Base-by-base conservation (phyloP, 2,888 invertebrate species). In the Nipponacmea schrenckii region DNA sequence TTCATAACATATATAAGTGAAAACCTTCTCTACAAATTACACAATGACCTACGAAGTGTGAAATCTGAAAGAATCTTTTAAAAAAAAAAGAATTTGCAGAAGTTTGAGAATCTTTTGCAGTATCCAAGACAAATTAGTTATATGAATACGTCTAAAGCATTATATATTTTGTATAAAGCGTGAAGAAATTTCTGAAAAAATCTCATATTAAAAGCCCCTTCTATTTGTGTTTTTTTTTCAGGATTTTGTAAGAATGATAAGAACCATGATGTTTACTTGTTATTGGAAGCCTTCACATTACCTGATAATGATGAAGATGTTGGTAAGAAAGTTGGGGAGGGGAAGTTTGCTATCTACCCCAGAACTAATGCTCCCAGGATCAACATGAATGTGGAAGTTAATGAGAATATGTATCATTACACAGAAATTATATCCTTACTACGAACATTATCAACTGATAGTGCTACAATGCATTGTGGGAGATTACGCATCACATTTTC, bases 211-310 rank as follows among this genome's bases (percentile, higher is more conserved):
- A 31, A 7, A 31, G 4, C 2, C 7, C 31, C 31, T 7, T 39
- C 4, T 39, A 39, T 39, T 39, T 39, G 4, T 1, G 4, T 8
- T 5, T 31, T 39, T 8, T 39, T 74, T 77, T 26, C 74, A 85
- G 86, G 85, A 15, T 87, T 85, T 77, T 86, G 83, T 74, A 85
- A 84, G 76, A 85, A 86, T 81, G 86, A 87, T 76, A 83, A 81
- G 69, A 84, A 80, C 72, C 83, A 86, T 75, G 85, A 87, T 75
- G 85, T 87, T 7, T 83, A 81, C 70, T 74, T 86, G 45, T 78
- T 85, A 14, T 80, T 85, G 39, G 85, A 86, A 69, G 86, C 85
- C 12, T 86, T 80, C 75, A 78, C 79, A 2, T 67, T 79, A n/a
- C 78, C 83, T 26, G 77, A 75, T 48, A 74, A 77, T 44, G 69